A percentile compares a stretch with the other conserved stretches of the same genome.
These are phyloP conservation scores for Myioborus miniatus DNA, from an alignment of 2,797 vertebrate species.

Conservation along the genomic window DNA sequence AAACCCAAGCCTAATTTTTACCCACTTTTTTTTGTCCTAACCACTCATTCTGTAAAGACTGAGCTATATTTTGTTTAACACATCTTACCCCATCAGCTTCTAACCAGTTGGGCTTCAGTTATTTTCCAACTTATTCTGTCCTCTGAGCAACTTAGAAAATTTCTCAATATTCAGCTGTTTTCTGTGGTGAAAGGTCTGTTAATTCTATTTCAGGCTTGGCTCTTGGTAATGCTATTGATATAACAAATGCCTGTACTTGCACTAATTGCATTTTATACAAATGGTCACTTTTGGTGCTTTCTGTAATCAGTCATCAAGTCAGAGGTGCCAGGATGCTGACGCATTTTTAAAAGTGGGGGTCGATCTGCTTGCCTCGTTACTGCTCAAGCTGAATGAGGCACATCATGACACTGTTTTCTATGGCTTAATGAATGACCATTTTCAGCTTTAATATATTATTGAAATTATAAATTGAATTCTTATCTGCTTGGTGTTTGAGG, in stretches of 20 bases:
- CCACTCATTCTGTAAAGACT: background rate
- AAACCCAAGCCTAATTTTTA: background rate
- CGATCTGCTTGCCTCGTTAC: background rate
- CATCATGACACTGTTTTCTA: background rate
- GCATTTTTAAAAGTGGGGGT: background rate
- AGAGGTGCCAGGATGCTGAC: background rate
- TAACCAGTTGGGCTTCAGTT: background rate
- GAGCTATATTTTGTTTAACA: background rate
- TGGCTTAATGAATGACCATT: background rate
- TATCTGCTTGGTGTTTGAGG: background rate
- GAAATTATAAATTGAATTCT: background rate
- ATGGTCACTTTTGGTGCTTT: background rate
- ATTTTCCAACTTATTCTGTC: background rate
- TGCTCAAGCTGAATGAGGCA: background rate
- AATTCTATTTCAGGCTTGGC: background rate
- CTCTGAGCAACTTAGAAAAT: background rate
- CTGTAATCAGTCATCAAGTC: constrained; percentile 8
- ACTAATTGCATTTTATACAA: constrained; percentile 31
- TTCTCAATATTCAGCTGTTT: background rate
- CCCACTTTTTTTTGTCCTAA: background rate
- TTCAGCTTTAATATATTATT: background rate
- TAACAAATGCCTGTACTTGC: background rate
- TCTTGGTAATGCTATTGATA: background rate
- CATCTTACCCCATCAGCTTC: background rate
- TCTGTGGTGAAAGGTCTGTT: background rate